phyloP scores from a whole-genome alignment of 1,140 invertebrate genomes.

The Ruditapes philippinarum region DNA sequence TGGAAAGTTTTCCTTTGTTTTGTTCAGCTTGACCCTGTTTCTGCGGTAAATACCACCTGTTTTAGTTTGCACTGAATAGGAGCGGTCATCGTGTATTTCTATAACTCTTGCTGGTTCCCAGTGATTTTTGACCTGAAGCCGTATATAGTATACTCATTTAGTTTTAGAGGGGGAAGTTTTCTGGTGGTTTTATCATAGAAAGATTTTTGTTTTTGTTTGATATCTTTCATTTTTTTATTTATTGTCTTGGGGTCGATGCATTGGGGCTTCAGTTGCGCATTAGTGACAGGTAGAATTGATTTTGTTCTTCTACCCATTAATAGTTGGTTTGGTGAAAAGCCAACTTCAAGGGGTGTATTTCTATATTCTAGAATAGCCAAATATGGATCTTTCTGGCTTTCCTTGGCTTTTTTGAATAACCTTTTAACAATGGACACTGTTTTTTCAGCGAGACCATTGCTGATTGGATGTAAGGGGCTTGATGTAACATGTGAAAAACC shows the following conservation, averaged over 20 bases:
- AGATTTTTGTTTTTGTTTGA: neutral
- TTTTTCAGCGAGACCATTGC: slow-evolving; percentile 27
- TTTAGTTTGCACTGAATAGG: neutral
- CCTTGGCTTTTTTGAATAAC: neutral
- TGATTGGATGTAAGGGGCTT: neutral
- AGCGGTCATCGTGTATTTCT: neutral
- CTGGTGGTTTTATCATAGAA: neutral
- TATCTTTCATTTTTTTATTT: neutral
- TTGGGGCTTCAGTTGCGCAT: neutral
- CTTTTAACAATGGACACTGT: slow-evolving; percentile 13
- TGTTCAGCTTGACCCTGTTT: neutral
- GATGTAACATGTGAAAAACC: neutral
- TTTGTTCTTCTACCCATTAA: slow-evolving; percentile 32
- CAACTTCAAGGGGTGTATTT: neutral
- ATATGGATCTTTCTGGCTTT: slow-evolving; percentile 8
- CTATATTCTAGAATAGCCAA: slow-evolving; percentile 31
- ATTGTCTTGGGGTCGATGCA: neutral
- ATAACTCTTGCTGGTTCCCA: slow-evolving; percentile 28
- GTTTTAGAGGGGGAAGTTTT: neutral
- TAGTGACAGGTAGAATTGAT: neutral
- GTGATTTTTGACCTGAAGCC: slow-evolving; percentile 2
- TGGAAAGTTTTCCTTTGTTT: neutral
- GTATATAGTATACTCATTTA: neutral
- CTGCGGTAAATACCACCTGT: neutral
- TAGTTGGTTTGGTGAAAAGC: neutral